Percentiles rank a stretch among this genome's conserved stretches.
phyloP scores from a whole-genome alignment of 2,888 invertebrate genomes.

The Melikaiella ostensackeni region DNA sequence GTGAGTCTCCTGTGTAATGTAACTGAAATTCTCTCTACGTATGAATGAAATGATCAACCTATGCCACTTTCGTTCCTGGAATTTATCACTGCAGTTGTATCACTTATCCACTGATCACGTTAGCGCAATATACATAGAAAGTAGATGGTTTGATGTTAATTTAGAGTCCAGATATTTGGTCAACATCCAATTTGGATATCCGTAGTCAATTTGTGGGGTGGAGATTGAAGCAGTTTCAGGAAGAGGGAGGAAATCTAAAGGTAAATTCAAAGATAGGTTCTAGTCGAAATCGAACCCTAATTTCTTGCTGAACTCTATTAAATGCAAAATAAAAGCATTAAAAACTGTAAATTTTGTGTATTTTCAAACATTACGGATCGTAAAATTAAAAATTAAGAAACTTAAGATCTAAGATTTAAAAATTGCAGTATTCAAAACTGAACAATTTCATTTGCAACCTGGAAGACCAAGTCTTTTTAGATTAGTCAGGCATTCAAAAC shows the following conservation, averaged over 20 bases:
- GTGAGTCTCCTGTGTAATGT: no score
- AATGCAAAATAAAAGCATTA: no score
- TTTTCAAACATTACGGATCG: no score
- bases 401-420: no score
- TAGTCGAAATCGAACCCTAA: background rate
- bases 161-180: constrained; percentile 2
- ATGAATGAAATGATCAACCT: no score
- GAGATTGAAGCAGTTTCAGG: background rate
- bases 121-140: background rate
- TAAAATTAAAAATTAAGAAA: no score
- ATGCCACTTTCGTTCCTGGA: background rate
- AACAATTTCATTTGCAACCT: no score
- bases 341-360: no score
- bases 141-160: background rate
- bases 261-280: background rate
- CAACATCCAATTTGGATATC: background rate
- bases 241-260: background rate
- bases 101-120: background rate
- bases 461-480: no score
- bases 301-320: background rate
- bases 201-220: constrained; percentile 3
- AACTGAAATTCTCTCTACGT: no score
- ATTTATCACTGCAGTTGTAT: background rate
- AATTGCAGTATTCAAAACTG: no score
- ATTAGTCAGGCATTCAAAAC: no score